Conservation (phyloP, 2,888 invertebrate species). For the Helobdella robusta region DNA sequence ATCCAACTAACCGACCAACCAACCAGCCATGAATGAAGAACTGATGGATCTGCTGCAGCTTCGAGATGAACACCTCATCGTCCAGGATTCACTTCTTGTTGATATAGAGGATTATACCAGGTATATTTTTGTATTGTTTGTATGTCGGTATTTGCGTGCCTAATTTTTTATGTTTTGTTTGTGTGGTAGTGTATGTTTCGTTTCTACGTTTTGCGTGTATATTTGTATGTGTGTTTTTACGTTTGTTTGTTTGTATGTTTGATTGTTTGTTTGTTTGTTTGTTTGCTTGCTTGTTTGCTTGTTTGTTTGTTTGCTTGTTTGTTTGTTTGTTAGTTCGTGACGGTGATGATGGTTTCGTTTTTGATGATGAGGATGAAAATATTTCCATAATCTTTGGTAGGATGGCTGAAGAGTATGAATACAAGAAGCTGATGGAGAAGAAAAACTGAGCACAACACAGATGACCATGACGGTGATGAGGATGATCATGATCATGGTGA, state of each 20-base stretch:
- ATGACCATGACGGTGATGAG: no score
- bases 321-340: not conserved
- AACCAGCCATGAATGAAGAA: slow-evolving; percentile 68
- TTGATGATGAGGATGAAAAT: not conserved
- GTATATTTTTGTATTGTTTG: slow-evolving; percentile 33
- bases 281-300: no score
- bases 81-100: slow-evolving; percentile 91
- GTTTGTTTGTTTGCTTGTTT: no score
- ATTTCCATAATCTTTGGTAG: not conserved
- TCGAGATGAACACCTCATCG: slow-evolving; percentile 90
- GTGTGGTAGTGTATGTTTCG: not conserved
- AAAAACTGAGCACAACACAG: no score
- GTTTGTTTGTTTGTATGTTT: no score
- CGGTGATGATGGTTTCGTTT: not conserved
- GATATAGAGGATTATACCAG: slow-evolving; percentile 86
- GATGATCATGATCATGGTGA: no score
- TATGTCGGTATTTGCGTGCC: no score
- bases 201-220: not conserved
- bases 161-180: no score
- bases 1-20: not conserved
- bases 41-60: slow-evolving; percentile 80
- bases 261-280: not conserved
- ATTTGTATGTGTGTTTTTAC: no score
- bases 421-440: slow-evolving; percentile 6
- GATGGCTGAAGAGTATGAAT: slow-evolving; percentile 21